Evolutionary conservation across 2,888 invertebrate species (phyloP).

Genomic region (Drosophila rellima): DNA sequence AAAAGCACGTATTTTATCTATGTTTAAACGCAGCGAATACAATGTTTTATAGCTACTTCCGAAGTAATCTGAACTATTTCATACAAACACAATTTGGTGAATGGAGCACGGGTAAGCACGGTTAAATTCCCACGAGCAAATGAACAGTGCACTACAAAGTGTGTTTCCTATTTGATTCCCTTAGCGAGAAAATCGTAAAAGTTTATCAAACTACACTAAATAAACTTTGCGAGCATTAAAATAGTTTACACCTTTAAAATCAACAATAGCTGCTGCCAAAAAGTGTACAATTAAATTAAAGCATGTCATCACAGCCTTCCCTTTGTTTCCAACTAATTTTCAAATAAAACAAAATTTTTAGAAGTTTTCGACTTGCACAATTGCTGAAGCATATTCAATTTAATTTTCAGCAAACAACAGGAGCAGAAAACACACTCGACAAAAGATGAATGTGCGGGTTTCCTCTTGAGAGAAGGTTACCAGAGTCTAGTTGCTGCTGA

Average conservation of each 20-base stretch:
- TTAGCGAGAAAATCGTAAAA: background rate
- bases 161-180: too few species aligned
- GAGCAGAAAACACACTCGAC: conserved; percentile 22
- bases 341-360: conserved; percentile 53
- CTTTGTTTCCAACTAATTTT: conserved; percentile 36
- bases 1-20: background rate
- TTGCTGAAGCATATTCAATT: conserved; percentile 56
- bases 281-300: background rate
- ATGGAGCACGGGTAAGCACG: background rate
- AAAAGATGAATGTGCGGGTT: conserved; percentile 44
- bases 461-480: conserved; percentile 24
- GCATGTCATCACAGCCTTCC: background rate
- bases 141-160: background rate
- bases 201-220: background rate
- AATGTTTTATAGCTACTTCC: background rate
- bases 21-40: background rate
- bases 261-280: background rate
- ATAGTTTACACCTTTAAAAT: background rate
- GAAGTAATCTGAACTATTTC: background rate
- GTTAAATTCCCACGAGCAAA: background rate
- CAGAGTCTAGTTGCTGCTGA: background rate
- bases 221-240: background rate
- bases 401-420: conserved; percentile 54
- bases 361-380: conserved; percentile 44
- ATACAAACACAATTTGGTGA: background rate